Base-by-base conservation (phyloP, 2,797 vertebrate species). In the Crenuchus spilurus region DNA sequence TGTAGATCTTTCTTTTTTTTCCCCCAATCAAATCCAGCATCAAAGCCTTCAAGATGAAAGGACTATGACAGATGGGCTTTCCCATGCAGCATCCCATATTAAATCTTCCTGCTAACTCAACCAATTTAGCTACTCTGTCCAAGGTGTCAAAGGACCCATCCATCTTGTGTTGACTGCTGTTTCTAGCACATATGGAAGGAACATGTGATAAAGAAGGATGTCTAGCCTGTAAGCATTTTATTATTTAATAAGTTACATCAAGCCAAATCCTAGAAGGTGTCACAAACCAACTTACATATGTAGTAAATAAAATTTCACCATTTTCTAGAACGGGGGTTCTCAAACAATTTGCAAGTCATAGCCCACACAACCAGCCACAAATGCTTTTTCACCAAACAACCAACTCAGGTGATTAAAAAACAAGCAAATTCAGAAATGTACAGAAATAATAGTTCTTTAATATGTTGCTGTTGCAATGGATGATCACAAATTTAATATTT, bases 201-300 rank as follows among this genome's bases (percentile, higher is more conserved):
- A 44, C 46, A 41, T 63, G 35, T 80, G 58, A 24, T 37, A 20
- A 67, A 90, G 87, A 87, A 48, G 78, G 83, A 58, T 64, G 85
- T 84, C 62, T 80, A 71, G 82, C 68, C 74, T 84, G 75, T 78
- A 83, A 42, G 69, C 70, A 77, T 6, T 55, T 48, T 86, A 91
- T 91, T 85, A 78, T 55, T 48, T 86, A 91, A 91, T 85, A 78
- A 88, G 88, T 92, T 92, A 92, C 70, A 74, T 74, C 88, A 88
- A 91, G 88, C 89, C 78, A 16, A 54, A 54, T 30, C 51, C 26
- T 14, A 7, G 24, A 5, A 0, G 9, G 18, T 54, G 51, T 54
- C 11, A 30, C 22, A 51, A 22, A 46, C n/a, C n/a, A 46, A 18
- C 46, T 49, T 49, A 49, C 18, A 8, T 10, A 20, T 9, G 18